Conservation (phyloP, 2,888 invertebrate species). For the Chaetogeoica ovagalla region DNA sequence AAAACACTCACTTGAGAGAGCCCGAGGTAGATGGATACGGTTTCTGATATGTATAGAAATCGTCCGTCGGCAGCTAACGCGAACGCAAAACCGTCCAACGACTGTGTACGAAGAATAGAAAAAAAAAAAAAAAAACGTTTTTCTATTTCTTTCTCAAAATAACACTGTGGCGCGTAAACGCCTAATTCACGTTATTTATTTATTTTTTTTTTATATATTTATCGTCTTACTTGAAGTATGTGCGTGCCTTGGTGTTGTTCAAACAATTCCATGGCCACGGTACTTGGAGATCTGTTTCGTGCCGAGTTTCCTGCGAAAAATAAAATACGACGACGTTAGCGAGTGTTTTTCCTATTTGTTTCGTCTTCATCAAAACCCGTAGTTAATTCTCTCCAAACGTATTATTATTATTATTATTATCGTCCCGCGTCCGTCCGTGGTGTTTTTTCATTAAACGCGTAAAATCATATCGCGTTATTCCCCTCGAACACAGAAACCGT, state of each 20-base stretch:
- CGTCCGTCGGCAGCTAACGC: slow-evolving; percentile 94
- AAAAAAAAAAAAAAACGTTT: slow-evolving; percentile 59
- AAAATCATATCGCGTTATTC: slow-evolving; percentile 39
- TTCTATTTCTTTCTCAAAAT: too few species aligned
- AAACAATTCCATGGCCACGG: slow-evolving; percentile 83
- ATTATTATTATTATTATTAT: too few species aligned
- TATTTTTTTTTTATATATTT: too few species aligned
- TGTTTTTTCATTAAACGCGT: slow-evolving; percentile 45
- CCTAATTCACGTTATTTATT: too few species aligned
- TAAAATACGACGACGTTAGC: neutral
- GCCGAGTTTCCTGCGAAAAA: slow-evolving; percentile 72
- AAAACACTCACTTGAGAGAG: slow-evolving; percentile 88
- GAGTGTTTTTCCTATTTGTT: too few species aligned
- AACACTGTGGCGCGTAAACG: too few species aligned
- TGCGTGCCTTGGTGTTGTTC: slow-evolving; percentile 97
- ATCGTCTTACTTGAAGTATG: slow-evolving; percentile 91
- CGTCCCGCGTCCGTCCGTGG: too few species aligned
- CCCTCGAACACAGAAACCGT: slow-evolving; percentile 4
- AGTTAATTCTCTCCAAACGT: too few species aligned
- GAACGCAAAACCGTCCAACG: slow-evolving; percentile 96
- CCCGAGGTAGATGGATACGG: slow-evolving; percentile 98
- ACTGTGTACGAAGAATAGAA: too few species aligned
- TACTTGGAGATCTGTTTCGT: slow-evolving; percentile 71
- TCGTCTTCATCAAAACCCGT: too few species aligned
- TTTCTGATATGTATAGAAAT: slow-evolving; percentile 99